Conservation (phyloP, 2,113 vertebrate species). For the Zapornia atra region DNA sequence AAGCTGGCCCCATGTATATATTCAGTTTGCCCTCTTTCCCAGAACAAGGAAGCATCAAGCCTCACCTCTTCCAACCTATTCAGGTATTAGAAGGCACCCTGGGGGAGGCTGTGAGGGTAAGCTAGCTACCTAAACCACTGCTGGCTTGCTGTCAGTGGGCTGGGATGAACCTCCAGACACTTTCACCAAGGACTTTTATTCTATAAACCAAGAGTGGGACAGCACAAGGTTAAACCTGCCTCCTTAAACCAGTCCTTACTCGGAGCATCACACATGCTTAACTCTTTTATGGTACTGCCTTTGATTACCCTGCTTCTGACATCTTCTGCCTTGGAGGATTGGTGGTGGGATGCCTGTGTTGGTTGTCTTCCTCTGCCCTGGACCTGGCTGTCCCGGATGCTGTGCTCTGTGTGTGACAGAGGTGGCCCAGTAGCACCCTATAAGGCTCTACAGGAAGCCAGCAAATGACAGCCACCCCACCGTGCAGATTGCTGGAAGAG, state of each 20-base stretch:
- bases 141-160: fast-evolving
- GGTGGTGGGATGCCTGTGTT: not conserved
- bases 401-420: not conserved
- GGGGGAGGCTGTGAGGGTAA: not conserved
- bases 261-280: not conserved
- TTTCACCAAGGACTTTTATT: not conserved
- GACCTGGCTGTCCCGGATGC: not conserved
- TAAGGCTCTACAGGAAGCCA: slow-evolving; percentile 3
- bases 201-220: not conserved
- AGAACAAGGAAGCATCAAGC: not conserved
- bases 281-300: not conserved
- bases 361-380: not conserved
- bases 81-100: not conserved
- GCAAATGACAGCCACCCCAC: not conserved
- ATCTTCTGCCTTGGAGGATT: not conserved
- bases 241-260: not conserved
- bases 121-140: not conserved
- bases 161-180: not conserved
- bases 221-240: not conserved
- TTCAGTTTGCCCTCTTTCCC: not conserved
- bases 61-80: not conserved
- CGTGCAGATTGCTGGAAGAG: not conserved
- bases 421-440: not conserved
- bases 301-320: not conserved
- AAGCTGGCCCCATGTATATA: fast-evolving